Base-by-base conservation (phyloP, 1,140 invertebrate species). In the Megalopta genalis region DNA sequence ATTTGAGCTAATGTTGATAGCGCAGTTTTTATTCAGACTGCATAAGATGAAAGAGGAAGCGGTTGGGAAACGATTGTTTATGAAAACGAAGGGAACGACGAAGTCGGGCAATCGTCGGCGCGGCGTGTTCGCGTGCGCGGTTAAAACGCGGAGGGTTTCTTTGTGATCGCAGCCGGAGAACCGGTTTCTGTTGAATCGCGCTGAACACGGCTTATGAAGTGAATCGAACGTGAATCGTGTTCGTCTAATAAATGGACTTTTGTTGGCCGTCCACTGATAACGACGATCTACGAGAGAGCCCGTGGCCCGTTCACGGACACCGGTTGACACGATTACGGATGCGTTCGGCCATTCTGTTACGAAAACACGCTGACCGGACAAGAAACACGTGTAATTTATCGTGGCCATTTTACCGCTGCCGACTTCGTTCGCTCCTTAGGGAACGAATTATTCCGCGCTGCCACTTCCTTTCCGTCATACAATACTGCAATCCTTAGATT, bases 151-250 rank as follows among this genome's bases (percentile, higher is more conserved):
- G 67, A 52, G 74, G 73, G 83, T 77, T 88, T 88, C 87, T 88
- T 88, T 88, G 87, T 88, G 85, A 88, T 88, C 83, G 64, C 65
- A 39, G 27, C 70, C 67, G 59, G 70, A 86, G 69, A 88, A 88
- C 87, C 87, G 87, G 87, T 88, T 32, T 88, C 42, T 52, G 49
- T 6, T 83, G 77, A 85, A 85, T 85, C 79, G 79, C 54, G 37
- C 25, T 27, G 77, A 66, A 68, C 67, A 60, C 39, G 52, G 62
- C 69, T 75, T 76, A 69, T 80, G 59, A 83, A 77, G 71, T 54
- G 73, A 83, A 69, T 70, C 80, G 79, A 86, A 85, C 69, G 81
- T 83, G 84, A 86, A 86, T 80, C 77, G 77, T 71, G 83, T 72
- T 52, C 76, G 70, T 81, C 79, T 77, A 71, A 81, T 81, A 81